Percentiles rank a stretch among this genome's conserved stretches.
phyloP scores from a whole-genome alignment of 2,888 invertebrate species.

The Piscicola geometra region DNA sequence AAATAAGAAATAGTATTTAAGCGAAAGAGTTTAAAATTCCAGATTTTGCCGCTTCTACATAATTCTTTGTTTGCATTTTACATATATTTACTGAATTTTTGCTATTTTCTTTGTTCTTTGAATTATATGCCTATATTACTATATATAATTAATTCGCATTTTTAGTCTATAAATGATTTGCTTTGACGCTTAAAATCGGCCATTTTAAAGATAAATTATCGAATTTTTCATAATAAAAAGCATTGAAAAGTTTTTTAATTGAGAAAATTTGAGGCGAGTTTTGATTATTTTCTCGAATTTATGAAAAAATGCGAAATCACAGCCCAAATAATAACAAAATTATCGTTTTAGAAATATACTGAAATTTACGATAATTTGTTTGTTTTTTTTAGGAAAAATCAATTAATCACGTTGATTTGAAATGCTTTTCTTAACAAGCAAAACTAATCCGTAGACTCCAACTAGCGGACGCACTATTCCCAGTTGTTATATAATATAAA shows the following conservation, averaged over 20 bases:
- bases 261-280: conserved; percentile 1
- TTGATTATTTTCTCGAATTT: conserved; percentile 4
- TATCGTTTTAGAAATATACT: not conserved
- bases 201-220: conserved; percentile 8
- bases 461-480: too few relatives aligned
- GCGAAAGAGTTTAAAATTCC: not conserved
- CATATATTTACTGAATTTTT: conserved; percentile 14
- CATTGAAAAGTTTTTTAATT: conserved; percentile 9
- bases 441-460: too few relatives aligned
- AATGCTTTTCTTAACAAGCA: not conserved
- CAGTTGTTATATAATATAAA: too few relatives aligned
- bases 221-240: not conserved
- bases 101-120: conserved; percentile 16
- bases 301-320: not conserved
- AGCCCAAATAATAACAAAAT: not conserved
- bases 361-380: not conserved
- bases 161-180: conserved; percentile 9
- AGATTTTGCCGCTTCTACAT: not conserved
- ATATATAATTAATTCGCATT: conserved; percentile 17
- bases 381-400: not conserved
- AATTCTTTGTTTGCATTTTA: conserved; percentile 10
- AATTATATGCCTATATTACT: conserved; percentile 15
- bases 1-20: not conserved
- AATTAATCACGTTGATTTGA: not conserved
- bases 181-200: conserved; percentile 16